A percentile compares a stretch with the other conserved stretches of the same genome.
phyloP scores from a whole-genome alignment of 1,140 invertebrate genomes.

The Tetragnatha versicolor region DNA sequence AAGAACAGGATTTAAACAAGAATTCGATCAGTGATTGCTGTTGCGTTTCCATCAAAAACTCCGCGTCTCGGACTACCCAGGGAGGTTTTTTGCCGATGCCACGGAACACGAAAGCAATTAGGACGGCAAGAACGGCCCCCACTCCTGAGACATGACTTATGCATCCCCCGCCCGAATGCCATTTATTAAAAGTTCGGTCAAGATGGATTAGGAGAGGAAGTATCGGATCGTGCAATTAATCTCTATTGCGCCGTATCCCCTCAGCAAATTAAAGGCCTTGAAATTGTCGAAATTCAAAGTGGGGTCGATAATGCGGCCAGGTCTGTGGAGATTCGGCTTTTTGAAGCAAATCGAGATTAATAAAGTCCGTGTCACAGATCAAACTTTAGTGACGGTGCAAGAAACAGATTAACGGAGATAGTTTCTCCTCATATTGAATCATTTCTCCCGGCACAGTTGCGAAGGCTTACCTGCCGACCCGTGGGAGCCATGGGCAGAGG shows the following conservation, averaged over 20 bases:
- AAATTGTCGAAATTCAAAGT: constrained; percentile 45
- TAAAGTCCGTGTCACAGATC: constrained; percentile 44
- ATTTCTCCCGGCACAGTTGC: constrained; percentile 53
- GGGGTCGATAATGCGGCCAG: constrained; percentile 34
- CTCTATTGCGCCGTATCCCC: constrained; percentile 12
- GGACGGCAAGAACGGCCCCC: no score
- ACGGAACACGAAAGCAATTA: constrained; percentile 28
- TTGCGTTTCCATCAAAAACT: no score
- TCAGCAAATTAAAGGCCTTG: constrained; percentile 42
- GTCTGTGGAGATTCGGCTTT: constrained; percentile 20
- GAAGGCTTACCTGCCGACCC: no score
- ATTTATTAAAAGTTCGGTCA: constrained; percentile 38
- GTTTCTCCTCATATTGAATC: constrained; percentile 54
- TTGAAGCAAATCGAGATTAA: constrained; percentile 41
- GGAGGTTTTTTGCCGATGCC: no score
- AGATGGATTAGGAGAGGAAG: constrained; percentile 21
- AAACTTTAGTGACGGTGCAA: constrained; percentile 32
- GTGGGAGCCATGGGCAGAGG: no score
- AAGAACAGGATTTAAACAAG: no score
- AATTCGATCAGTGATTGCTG: no score
- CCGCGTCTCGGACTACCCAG: no score
- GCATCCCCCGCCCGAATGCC: no score
- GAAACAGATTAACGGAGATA: constrained; percentile 36
- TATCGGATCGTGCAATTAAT: constrained; percentile 38
- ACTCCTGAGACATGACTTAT: no score